Percentiles rank a stretch among this genome's conserved stretches.
phyloP scores from a whole-genome alignment of 2,113 vertebrate genomes.

The Oryzias melastigma region DNA sequence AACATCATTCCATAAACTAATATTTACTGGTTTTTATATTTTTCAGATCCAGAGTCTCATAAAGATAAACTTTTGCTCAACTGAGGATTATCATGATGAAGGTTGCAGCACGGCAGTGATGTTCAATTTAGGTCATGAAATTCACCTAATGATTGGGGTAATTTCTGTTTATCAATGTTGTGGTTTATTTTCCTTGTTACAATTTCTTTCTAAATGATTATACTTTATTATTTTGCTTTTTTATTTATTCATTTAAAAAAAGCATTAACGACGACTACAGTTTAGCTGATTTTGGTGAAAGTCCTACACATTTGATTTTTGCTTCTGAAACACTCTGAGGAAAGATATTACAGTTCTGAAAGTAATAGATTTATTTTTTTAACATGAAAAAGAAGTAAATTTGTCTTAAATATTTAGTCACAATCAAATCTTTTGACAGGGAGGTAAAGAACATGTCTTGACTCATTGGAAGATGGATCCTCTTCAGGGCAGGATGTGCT shows the following conservation, averaged over 20 bases:
- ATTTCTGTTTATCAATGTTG: slow-evolving; percentile 21
- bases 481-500: slow-evolving; percentile 65
- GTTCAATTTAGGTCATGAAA: slow-evolving; percentile 69
- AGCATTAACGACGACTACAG: no score
- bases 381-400: background rate
- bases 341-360: no score
- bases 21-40: background rate
- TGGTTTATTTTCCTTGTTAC: background rate
- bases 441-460: slow-evolving; percentile 76
- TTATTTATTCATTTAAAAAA: no score
- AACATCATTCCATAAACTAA: background rate
- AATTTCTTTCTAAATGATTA: no score
- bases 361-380: background rate
- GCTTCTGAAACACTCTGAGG: no score
- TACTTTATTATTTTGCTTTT: no score
- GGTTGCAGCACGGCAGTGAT: slow-evolving; percentile 80
- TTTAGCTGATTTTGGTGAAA: no score
- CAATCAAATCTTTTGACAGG: slow-evolving; percentile 69
- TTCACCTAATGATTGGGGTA: slow-evolving; percentile 87
- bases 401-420: background rate
- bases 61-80: slow-evolving; percentile 83
- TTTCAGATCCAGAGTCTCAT: slow-evolving; percentile 87
- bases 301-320: no score
- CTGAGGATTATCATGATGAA: slow-evolving; percentile 78
- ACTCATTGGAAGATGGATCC: slow-evolving; percentile 84